phyloP scores from a whole-genome alignment of 2,888 invertebrate species.

The Callinectes sapidus region DNA sequence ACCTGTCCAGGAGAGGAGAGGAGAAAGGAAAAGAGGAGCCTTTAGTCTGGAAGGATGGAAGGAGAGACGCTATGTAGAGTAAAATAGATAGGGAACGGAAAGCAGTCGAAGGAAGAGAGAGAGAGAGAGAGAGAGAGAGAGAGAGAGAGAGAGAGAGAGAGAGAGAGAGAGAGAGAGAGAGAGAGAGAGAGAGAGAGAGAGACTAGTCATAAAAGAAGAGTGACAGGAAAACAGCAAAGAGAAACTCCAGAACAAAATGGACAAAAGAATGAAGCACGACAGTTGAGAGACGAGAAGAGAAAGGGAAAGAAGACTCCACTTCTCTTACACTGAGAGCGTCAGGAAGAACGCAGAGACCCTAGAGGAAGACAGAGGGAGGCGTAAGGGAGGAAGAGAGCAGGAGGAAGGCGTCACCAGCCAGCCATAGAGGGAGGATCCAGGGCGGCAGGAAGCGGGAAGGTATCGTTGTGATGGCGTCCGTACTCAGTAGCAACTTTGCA shows the following conservation, averaged over 20 bases:
- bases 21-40: neutral
- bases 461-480: conserved; percentile 12
- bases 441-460: conserved; percentile 5
- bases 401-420: neutral
- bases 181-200: neutral
- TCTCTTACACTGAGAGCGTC: no score
- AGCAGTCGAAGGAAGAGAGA: no score
- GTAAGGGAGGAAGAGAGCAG: neutral
- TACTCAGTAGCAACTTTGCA: conserved; percentile 61
- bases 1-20: neutral
- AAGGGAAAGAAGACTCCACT: neutral
- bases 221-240: neutral
- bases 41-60: neutral
- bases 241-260: neutral
- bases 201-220: neutral
- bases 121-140: neutral
- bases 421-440: neutral
- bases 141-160: neutral
- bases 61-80: neutral
- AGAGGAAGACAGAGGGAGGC: no score
- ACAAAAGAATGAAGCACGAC: neutral
- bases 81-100: neutral
- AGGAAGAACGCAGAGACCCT: no score
- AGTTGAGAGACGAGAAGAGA: neutral
- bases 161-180: neutral